These are phyloP conservation scores for Nematolebias whitei DNA, from an alignment of 2,113 vertebrate genomes.

Conservation along the genomic window DNA sequence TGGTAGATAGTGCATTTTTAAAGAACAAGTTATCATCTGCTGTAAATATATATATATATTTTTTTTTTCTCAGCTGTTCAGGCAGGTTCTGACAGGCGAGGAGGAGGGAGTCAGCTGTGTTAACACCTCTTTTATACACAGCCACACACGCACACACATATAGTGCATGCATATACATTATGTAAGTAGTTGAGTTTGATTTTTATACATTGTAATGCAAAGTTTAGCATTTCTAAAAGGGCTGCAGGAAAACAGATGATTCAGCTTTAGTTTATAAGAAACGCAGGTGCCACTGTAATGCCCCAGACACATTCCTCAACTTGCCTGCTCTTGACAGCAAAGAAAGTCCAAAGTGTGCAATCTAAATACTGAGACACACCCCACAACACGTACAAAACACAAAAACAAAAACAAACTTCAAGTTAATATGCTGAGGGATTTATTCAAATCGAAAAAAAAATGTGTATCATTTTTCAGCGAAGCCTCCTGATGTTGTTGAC, in stretches of 20 bases:
- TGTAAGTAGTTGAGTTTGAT: not conserved
- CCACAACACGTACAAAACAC: slow-evolving; percentile 5
- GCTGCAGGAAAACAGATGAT: slow-evolving; percentile 18
- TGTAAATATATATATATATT: not conserved
- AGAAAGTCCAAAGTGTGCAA: slow-evolving; percentile 34
- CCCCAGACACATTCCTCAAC: slow-evolving; percentile 71
- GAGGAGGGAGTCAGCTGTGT: slow-evolving; percentile 21
- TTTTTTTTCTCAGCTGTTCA: slow-evolving; percentile 41
- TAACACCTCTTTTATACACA: not conserved
- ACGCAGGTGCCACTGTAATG: slow-evolving; percentile 21
- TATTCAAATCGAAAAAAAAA: not conserved
- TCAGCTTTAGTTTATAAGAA: slow-evolving; percentile 12
- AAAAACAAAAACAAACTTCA: too few relatives aligned
- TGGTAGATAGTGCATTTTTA: slow-evolving; percentile 2
- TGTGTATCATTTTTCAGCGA: not conserved
- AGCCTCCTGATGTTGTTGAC: slow-evolving; percentile 11
- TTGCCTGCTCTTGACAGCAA: slow-evolving; percentile 72
- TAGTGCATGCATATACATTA: not conserved
- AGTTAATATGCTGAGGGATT: not conserved
- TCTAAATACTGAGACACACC: slow-evolving; percentile 42
- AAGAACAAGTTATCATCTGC: slow-evolving; percentile 3
- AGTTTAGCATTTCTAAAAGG: not conserved
- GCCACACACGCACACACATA: not conserved
- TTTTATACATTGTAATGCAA: not conserved
- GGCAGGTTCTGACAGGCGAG: slow-evolving; percentile 57